Percentiles rank a stretch among this genome's conserved stretches.
Evolutionary conservation across 2,888 invertebrate species (phyloP).

Genomic region (Nebria salina): DNA sequence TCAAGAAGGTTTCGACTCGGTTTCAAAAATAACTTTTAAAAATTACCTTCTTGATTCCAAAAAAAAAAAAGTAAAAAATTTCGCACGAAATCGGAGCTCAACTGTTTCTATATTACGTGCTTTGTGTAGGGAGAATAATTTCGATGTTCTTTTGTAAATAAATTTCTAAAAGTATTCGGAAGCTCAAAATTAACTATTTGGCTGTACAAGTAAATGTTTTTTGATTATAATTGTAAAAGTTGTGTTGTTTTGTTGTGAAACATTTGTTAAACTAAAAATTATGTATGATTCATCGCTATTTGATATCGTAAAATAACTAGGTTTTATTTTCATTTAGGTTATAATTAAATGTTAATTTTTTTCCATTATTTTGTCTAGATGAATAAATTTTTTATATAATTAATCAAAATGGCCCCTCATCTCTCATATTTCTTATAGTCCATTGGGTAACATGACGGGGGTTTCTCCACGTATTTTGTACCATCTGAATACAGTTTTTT

Average conservation of each 20-base stretch:
- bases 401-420: conserved; percentile 14
- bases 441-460: conserved; percentile 18
- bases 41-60: not conserved
- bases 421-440: conserved; percentile 12
- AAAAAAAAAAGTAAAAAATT: not conserved
- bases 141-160: conserved; percentile 46
- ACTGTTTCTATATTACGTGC: conserved; percentile 39
- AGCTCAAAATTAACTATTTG: conserved; percentile 45
- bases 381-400: conserved; percentile 47
- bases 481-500: conserved; percentile 54
- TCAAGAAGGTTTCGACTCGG: not conserved
- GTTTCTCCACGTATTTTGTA: conserved; percentile 22
- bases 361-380: conserved; percentile 46
- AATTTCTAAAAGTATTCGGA: conserved; percentile 29
- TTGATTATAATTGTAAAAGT: conserved; percentile 27
- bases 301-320: conserved; percentile 24
- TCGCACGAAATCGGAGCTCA: conserved; percentile 35
- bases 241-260: conserved; percentile 31
- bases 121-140: conserved; percentile 41
- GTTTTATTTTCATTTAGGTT: conserved; percentile 41
- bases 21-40: not conserved
- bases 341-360: conserved; percentile 40
- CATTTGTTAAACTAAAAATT: not conserved
- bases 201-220: conserved; percentile 41
- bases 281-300: conserved; percentile 27